Percentiles rank a stretch among this genome's conserved stretches.
Evolutionary conservation across 2,797 vertebrate genomes (phyloP).

Genomic region (Remorina albescens): DNA sequence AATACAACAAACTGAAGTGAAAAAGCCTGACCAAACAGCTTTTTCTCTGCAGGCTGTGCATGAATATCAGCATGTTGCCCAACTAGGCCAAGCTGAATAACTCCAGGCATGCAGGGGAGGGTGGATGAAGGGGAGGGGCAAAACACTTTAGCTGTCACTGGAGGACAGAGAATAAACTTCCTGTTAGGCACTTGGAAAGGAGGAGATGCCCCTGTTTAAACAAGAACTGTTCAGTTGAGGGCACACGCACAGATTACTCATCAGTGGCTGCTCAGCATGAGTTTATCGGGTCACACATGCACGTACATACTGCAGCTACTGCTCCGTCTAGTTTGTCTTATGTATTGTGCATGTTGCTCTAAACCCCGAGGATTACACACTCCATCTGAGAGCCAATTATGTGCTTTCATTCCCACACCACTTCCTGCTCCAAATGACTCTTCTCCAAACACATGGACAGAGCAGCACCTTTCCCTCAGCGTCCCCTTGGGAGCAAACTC

Average conservation of each 20-base stretch:
- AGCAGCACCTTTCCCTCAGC: conserved; percentile 9
- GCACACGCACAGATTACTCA: not conserved
- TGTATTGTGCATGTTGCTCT: conserved; percentile 21
- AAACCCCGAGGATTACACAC: conserved; percentile 72
- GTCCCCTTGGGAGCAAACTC: not conserved
- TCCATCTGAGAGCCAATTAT: conserved; percentile 76
- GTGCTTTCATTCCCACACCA: conserved; percentile 54
- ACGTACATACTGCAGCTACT: not conserved
- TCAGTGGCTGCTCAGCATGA: not conserved
- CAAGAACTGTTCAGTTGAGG: conserved; percentile 13
- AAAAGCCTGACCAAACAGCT: not conserved
- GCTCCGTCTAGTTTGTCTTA: no score
- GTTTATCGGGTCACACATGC: not conserved
- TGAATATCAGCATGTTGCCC: conserved; percentile 16
- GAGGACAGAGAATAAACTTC: conserved; percentile 43
- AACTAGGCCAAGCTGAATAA: conserved; percentile 56
- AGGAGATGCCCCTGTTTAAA: conserved; percentile 27
- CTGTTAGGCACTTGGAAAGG: conserved; percentile 12
- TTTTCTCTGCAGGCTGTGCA: conserved; percentile 18
- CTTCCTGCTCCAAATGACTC: conserved; percentile 48
- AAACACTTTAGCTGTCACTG: conserved; percentile 36
- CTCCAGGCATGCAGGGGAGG: conserved; percentile 21
- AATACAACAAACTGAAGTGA: not conserved
- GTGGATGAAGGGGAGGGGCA: conserved; percentile 21
- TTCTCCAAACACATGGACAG: conserved; percentile 29